A percentile compares a stretch with the other conserved stretches of the same genome.
These are phyloP conservation scores for Stramonita haemastoma DNA, from an alignment of 2,888 invertebrate genomes.

Conservation along the genomic window DNA sequence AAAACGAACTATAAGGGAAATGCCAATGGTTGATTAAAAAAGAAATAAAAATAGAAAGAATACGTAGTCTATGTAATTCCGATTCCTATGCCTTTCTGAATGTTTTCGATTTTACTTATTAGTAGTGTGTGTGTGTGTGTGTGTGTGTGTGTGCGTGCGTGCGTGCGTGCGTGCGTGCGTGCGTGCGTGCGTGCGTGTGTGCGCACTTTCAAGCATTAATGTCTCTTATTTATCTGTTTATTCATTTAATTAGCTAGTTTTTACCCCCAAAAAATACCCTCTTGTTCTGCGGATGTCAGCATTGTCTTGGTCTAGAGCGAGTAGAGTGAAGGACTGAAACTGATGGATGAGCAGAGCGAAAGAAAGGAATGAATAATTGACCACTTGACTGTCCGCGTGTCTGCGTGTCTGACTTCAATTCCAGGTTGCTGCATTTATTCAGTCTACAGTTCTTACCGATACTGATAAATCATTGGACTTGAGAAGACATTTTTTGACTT, in stretches of 20 bases:
- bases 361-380: not conserved
- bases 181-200: conserved; percentile 13
- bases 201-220: too few relatives aligned
- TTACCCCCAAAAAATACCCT: not conserved
- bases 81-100: too few relatives aligned
- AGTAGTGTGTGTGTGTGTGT: not conserved
- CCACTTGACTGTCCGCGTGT: not conserved
- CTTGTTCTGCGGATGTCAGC: not conserved
- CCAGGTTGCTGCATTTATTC: conserved; percentile 1
- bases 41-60: too few relatives aligned
- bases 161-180: not conserved
- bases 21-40: too few relatives aligned
- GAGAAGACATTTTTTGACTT: not conserved
- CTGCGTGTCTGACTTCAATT: not conserved
- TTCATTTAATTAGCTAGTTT: not conserved
- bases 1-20: too few relatives aligned
- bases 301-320: not conserved
- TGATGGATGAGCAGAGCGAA: too few relatives aligned
- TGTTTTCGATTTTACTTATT: not conserved
- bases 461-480: not conserved
- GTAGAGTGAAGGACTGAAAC: too few relatives aligned
- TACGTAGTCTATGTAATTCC: too few relatives aligned
- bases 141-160: conserved; percentile 30
- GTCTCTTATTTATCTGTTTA: not conserved
- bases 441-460: not conserved